Conservation (phyloP, 2,888 invertebrate species). For the Diarsia mendica region DNA sequence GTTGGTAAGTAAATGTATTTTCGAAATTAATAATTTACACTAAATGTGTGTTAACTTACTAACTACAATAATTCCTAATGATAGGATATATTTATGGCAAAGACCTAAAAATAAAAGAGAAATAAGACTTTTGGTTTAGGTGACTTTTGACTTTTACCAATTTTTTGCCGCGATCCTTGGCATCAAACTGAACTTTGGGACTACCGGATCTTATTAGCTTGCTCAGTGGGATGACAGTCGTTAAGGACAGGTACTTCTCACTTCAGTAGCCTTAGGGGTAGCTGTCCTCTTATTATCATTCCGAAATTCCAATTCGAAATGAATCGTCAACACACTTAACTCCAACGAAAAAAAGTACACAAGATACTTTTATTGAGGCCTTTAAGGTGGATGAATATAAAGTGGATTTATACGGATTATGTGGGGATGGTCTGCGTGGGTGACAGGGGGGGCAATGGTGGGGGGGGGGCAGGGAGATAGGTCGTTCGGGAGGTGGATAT, state of each 20-base stretch:
- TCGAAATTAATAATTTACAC: background rate
- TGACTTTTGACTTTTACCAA: no score
- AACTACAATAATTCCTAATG: background rate
- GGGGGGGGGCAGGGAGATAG: conserved; percentile 68
- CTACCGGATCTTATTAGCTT: background rate
- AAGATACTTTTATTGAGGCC: conserved; percentile 87
- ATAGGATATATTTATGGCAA: background rate
- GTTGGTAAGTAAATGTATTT: background rate
- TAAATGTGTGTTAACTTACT: background rate
- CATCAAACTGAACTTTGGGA: background rate
- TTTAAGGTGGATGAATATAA: conserved; percentile 90
- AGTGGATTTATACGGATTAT: conserved; percentile 89
- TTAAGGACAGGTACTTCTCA: background rate
- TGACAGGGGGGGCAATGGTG: conserved; percentile 66
- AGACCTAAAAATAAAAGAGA: background rate
- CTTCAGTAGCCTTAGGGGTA: background rate
- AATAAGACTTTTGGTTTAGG: background rate
- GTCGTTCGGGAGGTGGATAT: conserved; percentile 71
- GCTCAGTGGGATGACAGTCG: background rate
- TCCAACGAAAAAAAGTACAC: conserved; percentile 77
- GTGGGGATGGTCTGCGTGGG: conserved; percentile 80
- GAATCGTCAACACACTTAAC: conserved; percentile 70
- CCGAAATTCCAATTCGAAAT: conserved; percentile 53
- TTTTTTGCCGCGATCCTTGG: background rate
- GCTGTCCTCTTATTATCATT: conserved; percentile 24